A percentile compares a stretch with the other conserved stretches of the same genome.
Evolutionary conservation across 2,888 invertebrate genomes (phyloP).

Genomic region (Adela reaumurella): DNA sequence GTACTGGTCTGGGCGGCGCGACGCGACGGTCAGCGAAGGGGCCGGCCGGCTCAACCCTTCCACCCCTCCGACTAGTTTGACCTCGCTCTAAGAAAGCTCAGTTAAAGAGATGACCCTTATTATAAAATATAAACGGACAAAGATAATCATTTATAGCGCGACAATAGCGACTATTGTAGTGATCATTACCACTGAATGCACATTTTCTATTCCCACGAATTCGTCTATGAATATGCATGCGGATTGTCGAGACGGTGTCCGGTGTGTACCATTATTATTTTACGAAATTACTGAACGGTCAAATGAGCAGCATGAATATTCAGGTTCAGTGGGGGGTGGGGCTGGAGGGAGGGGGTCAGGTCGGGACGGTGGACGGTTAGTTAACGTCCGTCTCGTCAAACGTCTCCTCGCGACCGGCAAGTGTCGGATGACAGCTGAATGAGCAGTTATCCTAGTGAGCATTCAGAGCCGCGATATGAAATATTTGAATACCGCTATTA

Average conservation of each 20-base stretch:
- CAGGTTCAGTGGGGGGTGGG: neutral
- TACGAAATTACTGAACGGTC: slow-evolving; percentile 3
- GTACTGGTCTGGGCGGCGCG: too few species aligned
- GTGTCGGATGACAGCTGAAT: neutral
- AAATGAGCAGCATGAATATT: slow-evolving; percentile 3
- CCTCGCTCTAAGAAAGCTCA: slow-evolving; percentile 2
- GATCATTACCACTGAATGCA: neutral
- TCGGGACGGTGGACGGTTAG: neutral
- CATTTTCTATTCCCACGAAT: neutral
- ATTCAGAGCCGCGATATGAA: neutral
- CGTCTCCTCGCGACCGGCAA: neutral
- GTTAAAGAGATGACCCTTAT: neutral
- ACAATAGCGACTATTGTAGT: neutral
- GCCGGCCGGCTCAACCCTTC: neutral
- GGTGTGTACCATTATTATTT: slow-evolving; percentile 1
- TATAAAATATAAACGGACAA: slow-evolving; percentile 1
- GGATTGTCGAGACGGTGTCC: neutral
- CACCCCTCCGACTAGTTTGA: neutral
- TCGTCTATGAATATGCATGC: slow-evolving; percentile 1
- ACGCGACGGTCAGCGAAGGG: neutral
- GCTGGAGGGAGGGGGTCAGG: neutral
- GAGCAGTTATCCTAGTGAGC: neutral
- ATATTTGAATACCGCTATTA: neutral
- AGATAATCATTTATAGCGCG: slow-evolving; percentile 2
- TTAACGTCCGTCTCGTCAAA: neutral